Conservation (phyloP, 2,113 vertebrate genomes). For the Lasiurus borealis region DNA sequence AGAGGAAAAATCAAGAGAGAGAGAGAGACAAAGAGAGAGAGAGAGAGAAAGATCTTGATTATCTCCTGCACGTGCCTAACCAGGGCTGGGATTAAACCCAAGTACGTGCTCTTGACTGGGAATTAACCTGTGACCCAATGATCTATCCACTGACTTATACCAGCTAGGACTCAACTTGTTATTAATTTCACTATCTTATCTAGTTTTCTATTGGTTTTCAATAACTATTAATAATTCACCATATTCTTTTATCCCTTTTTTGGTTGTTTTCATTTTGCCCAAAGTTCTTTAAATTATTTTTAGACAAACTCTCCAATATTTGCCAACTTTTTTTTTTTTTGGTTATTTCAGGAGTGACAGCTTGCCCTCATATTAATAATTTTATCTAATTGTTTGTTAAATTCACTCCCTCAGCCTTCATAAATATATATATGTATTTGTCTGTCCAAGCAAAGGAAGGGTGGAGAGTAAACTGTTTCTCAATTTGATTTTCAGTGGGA, state of each 20-base stretch:
- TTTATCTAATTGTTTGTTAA: conserved; percentile 5
- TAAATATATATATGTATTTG: neutral
- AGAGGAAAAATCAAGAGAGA: too few relatives aligned
- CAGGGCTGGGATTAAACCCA: too few relatives aligned
- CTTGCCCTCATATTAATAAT: neutral
- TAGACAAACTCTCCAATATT: neutral
- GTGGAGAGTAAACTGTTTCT: neutral
- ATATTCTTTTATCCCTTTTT: conserved; percentile 13
- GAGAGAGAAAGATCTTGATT: too few relatives aligned
- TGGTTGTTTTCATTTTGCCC: neutral
- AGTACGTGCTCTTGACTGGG: too few relatives aligned
- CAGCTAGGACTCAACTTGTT: neutral
- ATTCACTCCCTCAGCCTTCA: neutral
- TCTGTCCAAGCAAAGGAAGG: neutral
- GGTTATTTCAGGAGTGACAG: neutral
- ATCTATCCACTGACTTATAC: too few relatives aligned
- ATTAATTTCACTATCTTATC: neutral
- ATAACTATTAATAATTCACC: neutral
- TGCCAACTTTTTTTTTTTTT: neutral
- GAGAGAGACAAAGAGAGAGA: too few relatives aligned
- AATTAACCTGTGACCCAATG: too few relatives aligned
- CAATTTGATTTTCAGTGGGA: neutral
- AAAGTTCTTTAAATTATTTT: neutral
- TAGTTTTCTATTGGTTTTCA: neutral
- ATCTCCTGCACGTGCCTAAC: too few relatives aligned